Evolutionary conservation across 2,113 vertebrate species (phyloP).

Genomic region (Equus przewalskii): DNA sequence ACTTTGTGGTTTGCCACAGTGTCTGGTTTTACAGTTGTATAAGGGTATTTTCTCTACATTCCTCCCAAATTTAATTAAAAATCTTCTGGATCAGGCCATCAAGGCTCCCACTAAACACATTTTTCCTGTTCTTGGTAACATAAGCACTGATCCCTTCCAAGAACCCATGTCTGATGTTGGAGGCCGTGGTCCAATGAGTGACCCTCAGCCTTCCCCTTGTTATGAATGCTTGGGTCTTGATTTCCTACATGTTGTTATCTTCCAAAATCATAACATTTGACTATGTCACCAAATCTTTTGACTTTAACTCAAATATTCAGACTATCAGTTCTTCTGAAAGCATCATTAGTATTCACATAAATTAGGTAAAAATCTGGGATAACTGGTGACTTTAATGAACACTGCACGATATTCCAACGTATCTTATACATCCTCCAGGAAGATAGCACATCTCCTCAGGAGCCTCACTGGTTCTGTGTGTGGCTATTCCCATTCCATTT

Average conservation of each 20-base stretch:
- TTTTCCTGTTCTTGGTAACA: not conserved
- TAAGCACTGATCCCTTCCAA: not conserved
- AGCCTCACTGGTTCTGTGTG: not conserved
- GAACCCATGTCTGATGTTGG: not conserved
- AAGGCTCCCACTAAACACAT: not conserved
- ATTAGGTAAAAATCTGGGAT: not conserved
- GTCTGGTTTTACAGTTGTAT: not conserved
- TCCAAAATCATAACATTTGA: not conserved
- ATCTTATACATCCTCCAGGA: not conserved
- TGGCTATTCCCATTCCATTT: not conserved
- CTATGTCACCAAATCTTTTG: not conserved
- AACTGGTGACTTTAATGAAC: not conserved
- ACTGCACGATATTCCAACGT: not conserved
- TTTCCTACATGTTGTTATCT: not conserved
- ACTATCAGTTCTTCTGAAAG: not conserved
- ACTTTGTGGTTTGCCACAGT: not conserved
- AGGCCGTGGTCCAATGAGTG: not conserved
- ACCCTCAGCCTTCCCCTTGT: not conserved
- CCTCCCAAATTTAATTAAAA: conserved; percentile 17
- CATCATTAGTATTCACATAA: not conserved
- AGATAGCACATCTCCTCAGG: not conserved
- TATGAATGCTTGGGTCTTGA: not conserved
- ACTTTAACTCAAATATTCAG: not conserved
- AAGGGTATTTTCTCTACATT: not conserved
- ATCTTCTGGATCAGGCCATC: not conserved